These are phyloP conservation scores for Chrysolina americana DNA, from an alignment of 2,888 invertebrate genomes.

Conservation along the genomic window DNA sequence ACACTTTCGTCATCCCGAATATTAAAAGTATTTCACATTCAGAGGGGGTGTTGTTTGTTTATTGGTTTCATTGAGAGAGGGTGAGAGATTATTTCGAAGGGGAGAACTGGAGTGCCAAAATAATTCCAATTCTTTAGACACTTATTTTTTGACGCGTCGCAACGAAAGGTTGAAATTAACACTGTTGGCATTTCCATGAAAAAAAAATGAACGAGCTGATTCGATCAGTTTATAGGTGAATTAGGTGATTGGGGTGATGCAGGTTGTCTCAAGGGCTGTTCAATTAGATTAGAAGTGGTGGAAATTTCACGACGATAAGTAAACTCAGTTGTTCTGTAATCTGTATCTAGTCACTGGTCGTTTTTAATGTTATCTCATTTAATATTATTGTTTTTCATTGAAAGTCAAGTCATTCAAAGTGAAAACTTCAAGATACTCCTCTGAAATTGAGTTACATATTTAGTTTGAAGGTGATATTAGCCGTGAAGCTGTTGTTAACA, in stretches of 20 bases:
- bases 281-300: background rate
- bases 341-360: too few species aligned
- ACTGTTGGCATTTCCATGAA: conserved; percentile 34
- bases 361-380: too few species aligned
- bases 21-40: conserved; percentile 49
- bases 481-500: too few species aligned
- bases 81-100: conserved; percentile 49
- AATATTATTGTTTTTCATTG: too few species aligned
- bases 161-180: conserved; percentile 39
- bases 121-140: conserved; percentile 49
- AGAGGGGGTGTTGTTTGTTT: conserved; percentile 50
- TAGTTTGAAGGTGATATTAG: too few species aligned
- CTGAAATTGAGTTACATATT: too few species aligned
- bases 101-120: conserved; percentile 46
- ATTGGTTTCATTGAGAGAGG: conserved; percentile 50
- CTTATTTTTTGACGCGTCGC: conserved; percentile 41
- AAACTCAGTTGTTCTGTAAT: background rate
- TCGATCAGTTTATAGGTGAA: conserved; percentile 16
- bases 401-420: too few species aligned
- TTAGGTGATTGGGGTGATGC: background rate
- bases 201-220: conserved; percentile 24
- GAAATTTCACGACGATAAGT: background rate
- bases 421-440: too few species aligned
- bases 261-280: background rate
- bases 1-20: conserved; percentile 46